Evolutionary conservation across 2,113 vertebrate genomes (phyloP).

Genomic region (Epinephelus cyanopodus): DNA sequence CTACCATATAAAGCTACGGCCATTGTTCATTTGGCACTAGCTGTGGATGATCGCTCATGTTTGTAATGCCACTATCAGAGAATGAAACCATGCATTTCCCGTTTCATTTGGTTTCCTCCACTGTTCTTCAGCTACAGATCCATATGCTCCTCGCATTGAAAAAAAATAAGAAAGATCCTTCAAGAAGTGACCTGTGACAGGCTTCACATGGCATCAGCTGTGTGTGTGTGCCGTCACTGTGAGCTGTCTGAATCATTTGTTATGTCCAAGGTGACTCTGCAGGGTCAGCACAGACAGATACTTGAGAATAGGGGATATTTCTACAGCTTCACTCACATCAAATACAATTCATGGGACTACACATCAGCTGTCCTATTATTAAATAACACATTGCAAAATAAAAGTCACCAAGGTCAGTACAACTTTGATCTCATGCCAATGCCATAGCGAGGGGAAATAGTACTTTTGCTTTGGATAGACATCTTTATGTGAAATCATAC

Average conservation of each 20-base stretch:
- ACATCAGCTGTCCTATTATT: conserved; percentile 18
- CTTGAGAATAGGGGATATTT: conserved; percentile 10
- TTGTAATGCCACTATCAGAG: conserved; percentile 3
- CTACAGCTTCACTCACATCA: conserved; percentile 22
- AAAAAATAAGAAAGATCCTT: conserved; percentile 28
- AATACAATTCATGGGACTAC: conserved; percentile 11
- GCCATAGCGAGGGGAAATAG: background rate
- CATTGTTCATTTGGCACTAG: background rate
- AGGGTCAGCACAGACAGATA: conserved; percentile 27
- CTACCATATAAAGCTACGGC: background rate
- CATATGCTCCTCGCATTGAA: background rate
- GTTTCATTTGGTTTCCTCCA: conserved; percentile 19
- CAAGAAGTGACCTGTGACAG: conserved; percentile 42
- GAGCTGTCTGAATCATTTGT: conserved; percentile 29
- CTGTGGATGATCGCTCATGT: conserved; percentile 25
- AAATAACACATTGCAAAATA: conserved; percentile 14
- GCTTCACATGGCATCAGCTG: conserved; percentile 18
- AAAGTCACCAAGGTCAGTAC: conserved; percentile 9
- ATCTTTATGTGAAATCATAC: background rate
- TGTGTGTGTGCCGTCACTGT: conserved; percentile 15
- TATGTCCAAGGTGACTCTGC: conserved; percentile 36
- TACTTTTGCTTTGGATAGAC: background rate
- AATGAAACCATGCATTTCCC: conserved; percentile 7
- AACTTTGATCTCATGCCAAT: background rate
- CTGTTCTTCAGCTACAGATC: conserved; percentile 4